These are phyloP conservation scores for Agrochola macilenta DNA, from an alignment of 2,888 invertebrate species.

Conservation along the genomic window DNA sequence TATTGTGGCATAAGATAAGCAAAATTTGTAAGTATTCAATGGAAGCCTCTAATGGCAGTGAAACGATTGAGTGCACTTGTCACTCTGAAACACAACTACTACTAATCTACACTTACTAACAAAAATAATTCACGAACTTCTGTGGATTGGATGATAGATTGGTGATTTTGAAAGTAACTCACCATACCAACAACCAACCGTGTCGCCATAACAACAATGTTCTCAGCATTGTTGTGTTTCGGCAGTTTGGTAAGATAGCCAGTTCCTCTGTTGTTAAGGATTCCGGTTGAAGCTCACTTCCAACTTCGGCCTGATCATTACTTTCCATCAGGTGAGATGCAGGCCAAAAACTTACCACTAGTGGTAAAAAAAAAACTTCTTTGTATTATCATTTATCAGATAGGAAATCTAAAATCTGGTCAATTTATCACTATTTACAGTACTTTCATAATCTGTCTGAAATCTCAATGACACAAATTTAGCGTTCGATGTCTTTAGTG, in stretches of 20 bases:
- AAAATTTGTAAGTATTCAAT: neutral
- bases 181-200: too few species aligned
- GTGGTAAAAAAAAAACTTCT: too few species aligned
- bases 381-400: neutral
- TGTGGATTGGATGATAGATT: neutral
- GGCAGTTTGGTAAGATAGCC: too few species aligned
- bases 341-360: too few species aligned
- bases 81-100: neutral
- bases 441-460: conserved; percentile 14
- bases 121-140: neutral
- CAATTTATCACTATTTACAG: conserved; percentile 22
- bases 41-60: neutral
- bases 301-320: too few species aligned
- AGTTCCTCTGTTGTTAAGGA: too few species aligned
- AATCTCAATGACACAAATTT: conserved; percentile 40
- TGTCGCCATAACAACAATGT: too few species aligned
- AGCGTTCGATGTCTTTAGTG: neutral
- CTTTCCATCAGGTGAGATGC: too few species aligned
- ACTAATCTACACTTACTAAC: too few species aligned
- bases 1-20: too few species aligned
- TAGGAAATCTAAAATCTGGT: neutral
- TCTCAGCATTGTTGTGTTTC: too few species aligned
- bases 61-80: neutral
- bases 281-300: too few species aligned
- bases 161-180: neutral